Conservation (phyloP, 1,140 invertebrate species). For the Brachionus plicatilis region DNA sequence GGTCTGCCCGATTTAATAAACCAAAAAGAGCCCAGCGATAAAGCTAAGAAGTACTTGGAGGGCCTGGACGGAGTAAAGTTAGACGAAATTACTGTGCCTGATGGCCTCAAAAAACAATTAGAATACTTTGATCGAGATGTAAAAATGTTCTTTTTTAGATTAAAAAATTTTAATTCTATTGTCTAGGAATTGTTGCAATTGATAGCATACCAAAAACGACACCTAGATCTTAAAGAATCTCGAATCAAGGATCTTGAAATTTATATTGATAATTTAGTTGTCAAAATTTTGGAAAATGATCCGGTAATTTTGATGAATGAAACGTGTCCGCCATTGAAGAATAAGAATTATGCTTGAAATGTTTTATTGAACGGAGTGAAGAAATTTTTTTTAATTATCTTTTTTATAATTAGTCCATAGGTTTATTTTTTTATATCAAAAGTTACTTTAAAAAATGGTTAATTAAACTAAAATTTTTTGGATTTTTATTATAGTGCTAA, state of each 20-base stretch:
- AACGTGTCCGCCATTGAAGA: not conserved
- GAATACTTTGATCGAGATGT: constrained; percentile 40
- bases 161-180: not conserved
- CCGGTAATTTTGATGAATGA: constrained; percentile 33
- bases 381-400: not conserved
- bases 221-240: constrained; percentile 27
- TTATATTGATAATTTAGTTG: constrained; percentile 39
- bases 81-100: constrained; percentile 15
- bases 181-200: constrained; percentile 31
- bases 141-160: not conserved
- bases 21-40: constrained; percentile 23
- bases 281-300: constrained; percentile 36
- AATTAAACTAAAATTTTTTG: not conserved
- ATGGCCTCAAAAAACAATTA: constrained; percentile 25
- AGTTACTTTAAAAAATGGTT: not conserved
- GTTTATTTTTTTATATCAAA: not conserved
- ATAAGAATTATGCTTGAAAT: not conserved
- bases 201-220: constrained; percentile 33
- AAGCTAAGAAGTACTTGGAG: constrained; percentile 33
- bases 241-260: constrained; percentile 40
- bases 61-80: constrained; percentile 27
- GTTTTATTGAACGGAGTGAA: not conserved
- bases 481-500: not conserved
- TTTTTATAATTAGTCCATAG: not conserved
- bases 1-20: constrained; percentile 15